Evolutionary conservation across 2,797 vertebrate genomes (phyloP), one percentile per base, ranked within the genome.

Genomic region (Notamacropus eugenii): DNA sequence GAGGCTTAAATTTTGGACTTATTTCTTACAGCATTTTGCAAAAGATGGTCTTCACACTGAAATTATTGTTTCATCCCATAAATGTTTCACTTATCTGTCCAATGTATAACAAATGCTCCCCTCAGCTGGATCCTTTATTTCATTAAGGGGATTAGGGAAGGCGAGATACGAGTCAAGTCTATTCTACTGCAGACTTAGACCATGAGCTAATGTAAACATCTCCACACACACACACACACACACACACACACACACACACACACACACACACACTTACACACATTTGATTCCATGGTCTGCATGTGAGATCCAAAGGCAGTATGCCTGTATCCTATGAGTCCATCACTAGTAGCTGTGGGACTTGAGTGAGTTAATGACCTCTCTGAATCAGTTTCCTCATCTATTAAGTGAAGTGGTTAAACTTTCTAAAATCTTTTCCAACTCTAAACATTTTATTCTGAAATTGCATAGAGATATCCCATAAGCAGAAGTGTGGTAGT

Each of bases 1-100:
- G 0, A 90, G 90, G 92, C 46, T 96, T 91, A 91, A 24, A 94
- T 87, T 87, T 50, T 46, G 40, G 74, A 87, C 40, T 87, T 87
- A 22, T 50, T 87, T 87, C 74, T 87, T 87, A 87, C 24, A 50
- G 40, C 46, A 40, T 50, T 87, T 50, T 87, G 40, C 40, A 50
- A 82, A 46, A 22, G 74, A 82, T 82, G n/a, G 1, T 46, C 40
- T 87, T 87, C 22, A 87, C 22, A 87, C 74, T 27, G 27, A 87
- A 87, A 87, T 87, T 50, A 50, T 50, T 87, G 10, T 87, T 87
- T 50, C 40, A 87, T 87, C 22, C 40, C 74, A 87, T 50, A 82
- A 82, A 82, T 46, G 46, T 82, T 46, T 82, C 74, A 82, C 40
- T 82, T 27, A 24, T 50, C 74, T 87, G 10, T 87, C 22, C 74